phyloP scores from a whole-genome alignment of 2,113 vertebrate species.

The Dermatemys mawii region DNA sequence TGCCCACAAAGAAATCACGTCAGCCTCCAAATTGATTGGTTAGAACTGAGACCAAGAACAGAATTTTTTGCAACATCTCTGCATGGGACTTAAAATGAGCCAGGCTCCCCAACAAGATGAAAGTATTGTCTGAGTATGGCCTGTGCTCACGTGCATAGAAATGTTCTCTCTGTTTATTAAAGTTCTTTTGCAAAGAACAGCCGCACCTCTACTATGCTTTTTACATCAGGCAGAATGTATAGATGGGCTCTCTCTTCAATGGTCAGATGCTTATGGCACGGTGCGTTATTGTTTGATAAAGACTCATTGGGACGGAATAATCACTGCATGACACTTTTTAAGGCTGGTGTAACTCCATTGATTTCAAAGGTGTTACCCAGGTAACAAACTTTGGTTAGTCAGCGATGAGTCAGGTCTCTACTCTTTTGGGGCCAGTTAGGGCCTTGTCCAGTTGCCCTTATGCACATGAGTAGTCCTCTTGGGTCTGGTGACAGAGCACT shows the following conservation, averaged over 20 bases:
- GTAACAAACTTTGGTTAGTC: not conserved
- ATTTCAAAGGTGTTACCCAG: slow-evolving; percentile 46
- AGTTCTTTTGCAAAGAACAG: slow-evolving; percentile 21
- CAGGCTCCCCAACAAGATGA: not conserved
- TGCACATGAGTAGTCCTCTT: not conserved
- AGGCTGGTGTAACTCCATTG: slow-evolving; percentile 26
- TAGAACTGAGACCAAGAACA: not conserved
- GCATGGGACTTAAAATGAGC: not conserved
- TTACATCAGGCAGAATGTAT: not conserved
- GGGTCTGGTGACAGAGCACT: not conserved
- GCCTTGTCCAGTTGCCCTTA: not conserved
- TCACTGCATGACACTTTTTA: slow-evolving; percentile 18
- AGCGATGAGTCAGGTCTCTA: not conserved
- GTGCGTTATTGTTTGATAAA: slow-evolving; percentile 23
- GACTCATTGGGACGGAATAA: slow-evolving; percentile 59
- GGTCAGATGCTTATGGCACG: slow-evolving; percentile 25
- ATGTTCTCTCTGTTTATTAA: slow-evolving; percentile 14
- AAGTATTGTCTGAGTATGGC: not conserved
- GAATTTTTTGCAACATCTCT: not conserved
- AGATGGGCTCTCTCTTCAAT: not conserved
- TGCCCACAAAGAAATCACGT: not conserved
- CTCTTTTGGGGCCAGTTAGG: not conserved
- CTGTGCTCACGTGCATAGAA: not conserved
- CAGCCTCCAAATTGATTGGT: not conserved
- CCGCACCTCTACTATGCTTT: not conserved